A percentile compares a stretch with the other conserved stretches of the same genome.
Evolutionary conservation across 2,113 vertebrate genomes (phyloP).

Genomic region (Dicrurus megarhynchus): DNA sequence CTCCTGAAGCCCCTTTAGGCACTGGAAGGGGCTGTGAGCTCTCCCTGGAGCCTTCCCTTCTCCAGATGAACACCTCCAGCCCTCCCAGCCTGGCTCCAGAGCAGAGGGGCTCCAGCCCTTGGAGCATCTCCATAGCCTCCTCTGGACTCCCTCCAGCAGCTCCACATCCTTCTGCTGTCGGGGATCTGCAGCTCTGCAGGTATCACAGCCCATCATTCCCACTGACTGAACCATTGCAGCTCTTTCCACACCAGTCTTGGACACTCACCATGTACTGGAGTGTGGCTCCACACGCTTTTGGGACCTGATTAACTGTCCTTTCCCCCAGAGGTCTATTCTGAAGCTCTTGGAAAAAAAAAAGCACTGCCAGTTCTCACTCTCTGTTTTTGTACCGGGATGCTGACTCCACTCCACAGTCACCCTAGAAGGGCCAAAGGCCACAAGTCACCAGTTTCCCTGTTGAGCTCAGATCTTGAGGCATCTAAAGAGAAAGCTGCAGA

Average conservation of each 20-base stretch:
- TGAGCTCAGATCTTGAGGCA: not conserved
- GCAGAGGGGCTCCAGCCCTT: not conserved
- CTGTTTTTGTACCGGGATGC: not conserved
- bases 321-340: not conserved
- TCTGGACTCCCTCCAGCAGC: not conserved
- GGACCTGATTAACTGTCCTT: not conserved
- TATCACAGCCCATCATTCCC: not conserved
- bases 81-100: not conserved
- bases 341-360: not conserved
- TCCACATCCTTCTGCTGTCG: rapidly evolving
- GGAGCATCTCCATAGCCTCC: rapidly evolving
- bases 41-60: not conserved
- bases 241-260: not conserved
- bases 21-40: rapidly evolving
- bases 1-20: not conserved
- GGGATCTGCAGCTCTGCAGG: not conserved
- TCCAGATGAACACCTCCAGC: not conserved
- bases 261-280: not conserved
- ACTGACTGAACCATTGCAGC: not conserved
- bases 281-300: not conserved
- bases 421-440: not conserved
- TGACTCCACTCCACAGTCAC: not conserved
- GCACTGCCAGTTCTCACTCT: not conserved
- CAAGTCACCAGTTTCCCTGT: constrained; percentile 15
- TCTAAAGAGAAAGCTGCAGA: not conserved